A percentile compares a stretch with the other conserved stretches of the same genome.
phyloP scores from a whole-genome alignment of 2,797 vertebrate species.

The Poecilia velifera region DNA sequence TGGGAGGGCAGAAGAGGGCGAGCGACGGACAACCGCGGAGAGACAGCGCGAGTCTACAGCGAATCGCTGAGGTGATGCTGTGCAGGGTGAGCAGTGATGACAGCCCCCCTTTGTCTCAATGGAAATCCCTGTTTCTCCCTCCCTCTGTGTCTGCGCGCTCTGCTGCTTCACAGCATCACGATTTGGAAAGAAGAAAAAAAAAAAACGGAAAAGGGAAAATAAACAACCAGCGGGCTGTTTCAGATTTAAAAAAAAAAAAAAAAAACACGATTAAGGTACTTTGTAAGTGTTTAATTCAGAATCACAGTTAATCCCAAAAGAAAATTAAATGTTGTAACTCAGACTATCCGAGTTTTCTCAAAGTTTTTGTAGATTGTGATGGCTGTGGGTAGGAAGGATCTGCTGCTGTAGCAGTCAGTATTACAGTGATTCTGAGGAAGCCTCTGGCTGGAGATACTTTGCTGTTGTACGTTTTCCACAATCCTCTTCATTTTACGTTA shows the following conservation, averaged over 20 bases:
- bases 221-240: neutral
- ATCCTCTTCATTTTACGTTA: neutral
- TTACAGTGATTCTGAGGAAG: neutral
- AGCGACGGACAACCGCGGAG: constrained; percentile 28
- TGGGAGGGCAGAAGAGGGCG: constrained; percentile 22
- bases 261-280: neutral
- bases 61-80: constrained; percentile 62
- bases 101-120: constrained; percentile 52
- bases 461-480: too few species aligned
- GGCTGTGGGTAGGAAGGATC: neutral
- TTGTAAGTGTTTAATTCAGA: neutral
- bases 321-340: neutral
- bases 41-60: constrained; percentile 33
- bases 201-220: neutral
- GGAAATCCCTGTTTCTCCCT: constrained; percentile 52
- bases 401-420: neutral
- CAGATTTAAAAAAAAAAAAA: neutral
- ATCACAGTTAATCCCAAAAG: neutral
- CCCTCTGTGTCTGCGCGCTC: constrained; percentile 13
- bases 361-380: neutral
- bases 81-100: constrained; percentile 56
- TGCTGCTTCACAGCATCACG: constrained; percentile 27
- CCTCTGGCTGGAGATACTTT: neutral
- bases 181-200: neutral
- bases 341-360: neutral